A percentile compares a stretch with the other conserved stretches of the same genome.
Conservation (phyloP, 2,888 invertebrate species). For the Meta bourneti region DNA sequence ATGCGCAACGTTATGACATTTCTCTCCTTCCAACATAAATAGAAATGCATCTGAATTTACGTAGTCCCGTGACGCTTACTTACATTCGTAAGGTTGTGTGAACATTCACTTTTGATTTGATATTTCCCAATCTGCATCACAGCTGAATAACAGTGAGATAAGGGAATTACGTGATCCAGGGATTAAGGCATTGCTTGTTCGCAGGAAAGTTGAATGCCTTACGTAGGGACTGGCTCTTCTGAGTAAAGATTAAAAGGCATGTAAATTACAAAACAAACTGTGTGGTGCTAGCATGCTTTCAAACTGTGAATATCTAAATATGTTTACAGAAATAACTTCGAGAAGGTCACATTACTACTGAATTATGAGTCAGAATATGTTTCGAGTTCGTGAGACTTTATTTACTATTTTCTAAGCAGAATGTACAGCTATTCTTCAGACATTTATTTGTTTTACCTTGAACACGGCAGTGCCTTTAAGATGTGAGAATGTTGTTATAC, state of each 20-base stretch:
- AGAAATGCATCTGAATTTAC: background rate
- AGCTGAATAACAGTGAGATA: conserved; percentile 55
- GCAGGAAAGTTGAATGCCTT: conserved; percentile 27
- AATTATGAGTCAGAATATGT: background rate
- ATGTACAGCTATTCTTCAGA: background rate
- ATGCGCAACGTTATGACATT: no score
- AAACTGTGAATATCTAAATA: conserved; percentile 22
- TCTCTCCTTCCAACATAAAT: background rate
- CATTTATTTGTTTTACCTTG: background rate
- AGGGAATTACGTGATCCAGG: conserved; percentile 32
- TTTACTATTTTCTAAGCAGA: conserved; percentile 21
- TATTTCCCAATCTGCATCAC: conserved; percentile 4
- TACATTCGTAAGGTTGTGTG: background rate
- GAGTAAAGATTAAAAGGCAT: conserved; percentile 35
- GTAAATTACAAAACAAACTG: conserved; percentile 45
- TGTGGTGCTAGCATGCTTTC: background rate
- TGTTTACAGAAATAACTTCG: conserved; percentile 30
- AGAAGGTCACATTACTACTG: background rate
- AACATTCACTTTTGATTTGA: conserved; percentile 5
- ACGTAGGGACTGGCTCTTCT: conserved; percentile 28
- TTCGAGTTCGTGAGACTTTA: background rate
- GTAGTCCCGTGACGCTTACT: background rate
- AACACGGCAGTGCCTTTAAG: background rate
- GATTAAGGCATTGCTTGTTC: conserved; percentile 15
- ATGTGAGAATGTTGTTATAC: no score